Conservation (phyloP, 2,113 vertebrate species). For the Hystrix brachyura region DNA sequence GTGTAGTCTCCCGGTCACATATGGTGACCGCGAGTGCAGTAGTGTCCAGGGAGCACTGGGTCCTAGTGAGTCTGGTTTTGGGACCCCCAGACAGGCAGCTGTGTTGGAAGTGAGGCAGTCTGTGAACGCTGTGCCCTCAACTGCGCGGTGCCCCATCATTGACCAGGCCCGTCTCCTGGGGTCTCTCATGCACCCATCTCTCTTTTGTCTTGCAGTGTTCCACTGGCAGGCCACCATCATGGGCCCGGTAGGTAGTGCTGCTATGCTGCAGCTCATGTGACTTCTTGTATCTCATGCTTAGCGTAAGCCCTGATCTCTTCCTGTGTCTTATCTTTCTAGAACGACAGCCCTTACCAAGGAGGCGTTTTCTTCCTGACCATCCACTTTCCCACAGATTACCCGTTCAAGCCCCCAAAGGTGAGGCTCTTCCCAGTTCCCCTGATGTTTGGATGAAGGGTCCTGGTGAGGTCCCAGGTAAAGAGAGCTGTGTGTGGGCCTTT, state of each 20-base stretch:
- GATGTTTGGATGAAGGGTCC: background rate
- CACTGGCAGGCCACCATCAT: slow-evolving; percentile 96
- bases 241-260: slow-evolving; percentile 93
- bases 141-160: background rate
- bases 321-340: slow-evolving; percentile 86
- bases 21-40: background rate
- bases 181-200: slow-evolving; percentile 1
- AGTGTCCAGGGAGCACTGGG: background rate
- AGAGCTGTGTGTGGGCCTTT: background rate
- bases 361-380: slow-evolving; percentile 97
- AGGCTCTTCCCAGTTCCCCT: slow-evolving; percentile 41
- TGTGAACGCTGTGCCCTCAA: background rate
- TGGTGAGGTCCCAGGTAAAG: background rate
- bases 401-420: slow-evolving; percentile 96
- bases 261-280: background rate
- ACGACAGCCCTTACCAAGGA: slow-evolving; percentile 95
- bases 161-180: background rate
- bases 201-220: slow-evolving; percentile 91
- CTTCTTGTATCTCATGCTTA: background rate
- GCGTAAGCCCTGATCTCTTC: background rate
- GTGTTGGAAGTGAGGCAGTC: background rate
- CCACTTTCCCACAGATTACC: slow-evolving; percentile 96
- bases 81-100: background rate
- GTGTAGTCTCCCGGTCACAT: too few species aligned
- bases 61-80: background rate